Base-by-base conservation (phyloP, 2,888 invertebrate species). In the Drosophila borealis region DNA sequence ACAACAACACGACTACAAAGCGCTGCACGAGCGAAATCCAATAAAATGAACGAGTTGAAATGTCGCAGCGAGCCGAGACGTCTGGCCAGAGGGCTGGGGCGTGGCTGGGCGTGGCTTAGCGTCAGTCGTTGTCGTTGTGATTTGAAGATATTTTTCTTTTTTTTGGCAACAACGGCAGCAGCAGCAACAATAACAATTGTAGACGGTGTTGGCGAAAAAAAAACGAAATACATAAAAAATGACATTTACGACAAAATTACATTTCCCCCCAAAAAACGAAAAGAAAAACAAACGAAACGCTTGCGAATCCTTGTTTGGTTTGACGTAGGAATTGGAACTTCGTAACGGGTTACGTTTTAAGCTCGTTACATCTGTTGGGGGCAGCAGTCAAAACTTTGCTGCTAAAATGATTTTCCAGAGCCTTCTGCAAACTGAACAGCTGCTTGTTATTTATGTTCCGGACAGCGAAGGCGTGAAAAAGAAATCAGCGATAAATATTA, bases 231-330 rank as follows among this genome's bases (percentile, higher is more conserved):
- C 80, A 80, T 81, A 81, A 82, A 82, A 82, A 80, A 80, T 80
- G 78, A 80, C 82, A 80, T 81, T 82, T 75, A 78, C 78, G 80
- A 73, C 75, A 78, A 81, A 81, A 81, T 81, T 82, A 80, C 81
- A 82, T 80, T 81, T 79, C 63, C 64, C 29, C 29, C 4, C 29
- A 8, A 29, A 25, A 6, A 25, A 8, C 8, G 29, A 29, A 14
- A 46, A 42, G 3, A 72, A 63, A 71, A 63, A 33, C 44, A 45
- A 65, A 65, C 45, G 51, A 64, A 50, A 45, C 59, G 61, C 45
- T 44, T 45, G 53, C 53, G 61, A 64, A 48, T 49, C 29, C 64
- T 65, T 63, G 53, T 63, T 54, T 41, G 29, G 46, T 39, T 49
- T 56, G 49, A 48, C 46, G 49, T 37, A 17, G 48, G 42, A 64